A percentile compares a stretch with the other conserved stretches of the same genome.
phyloP scores from a whole-genome alignment of 2,888 invertebrate genomes.

The Tipula unca region DNA sequence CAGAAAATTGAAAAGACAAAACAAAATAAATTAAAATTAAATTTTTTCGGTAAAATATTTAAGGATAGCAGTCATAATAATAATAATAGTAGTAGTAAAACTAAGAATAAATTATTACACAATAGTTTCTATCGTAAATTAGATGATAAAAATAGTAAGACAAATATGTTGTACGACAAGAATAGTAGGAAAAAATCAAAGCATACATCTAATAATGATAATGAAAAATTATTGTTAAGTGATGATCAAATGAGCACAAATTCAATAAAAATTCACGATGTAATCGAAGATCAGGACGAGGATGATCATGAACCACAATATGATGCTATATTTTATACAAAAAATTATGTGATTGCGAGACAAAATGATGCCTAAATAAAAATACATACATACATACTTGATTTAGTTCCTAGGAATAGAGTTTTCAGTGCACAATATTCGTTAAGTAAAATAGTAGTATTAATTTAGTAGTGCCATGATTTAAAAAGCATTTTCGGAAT shows the following conservation, averaged over 20 bases:
- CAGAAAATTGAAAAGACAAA: constrained; percentile 17
- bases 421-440: neutral
- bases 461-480: neutral
- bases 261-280: constrained; percentile 22
- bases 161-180: neutral
- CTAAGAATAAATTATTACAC: neutral
- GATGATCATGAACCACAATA: constrained; percentile 23
- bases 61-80: constrained; percentile 8
- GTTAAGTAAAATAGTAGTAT: constrained; percentile 8
- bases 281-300: constrained; percentile 22
- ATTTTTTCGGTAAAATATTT: constrained; percentile 16
- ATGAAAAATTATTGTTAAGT: constrained; percentile 23
- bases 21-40: neutral
- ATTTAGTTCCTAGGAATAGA: constrained; percentile 18
- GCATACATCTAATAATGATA: neutral
- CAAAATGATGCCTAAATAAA: constrained; percentile 20
- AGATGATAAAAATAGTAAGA: neutral
- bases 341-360: constrained; percentile 23
- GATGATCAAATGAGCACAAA: constrained; percentile 25
- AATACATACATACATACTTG: too few relatives aligned
- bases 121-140: constrained; percentile 19
- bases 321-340: constrained; percentile 24
- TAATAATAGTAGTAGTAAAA: constrained; percentile 18
- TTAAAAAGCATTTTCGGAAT: neutral
- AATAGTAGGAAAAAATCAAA: neutral